Conservation (phyloP, 2,888 invertebrate genomes). For the Monoplex corrugatus region DNA sequence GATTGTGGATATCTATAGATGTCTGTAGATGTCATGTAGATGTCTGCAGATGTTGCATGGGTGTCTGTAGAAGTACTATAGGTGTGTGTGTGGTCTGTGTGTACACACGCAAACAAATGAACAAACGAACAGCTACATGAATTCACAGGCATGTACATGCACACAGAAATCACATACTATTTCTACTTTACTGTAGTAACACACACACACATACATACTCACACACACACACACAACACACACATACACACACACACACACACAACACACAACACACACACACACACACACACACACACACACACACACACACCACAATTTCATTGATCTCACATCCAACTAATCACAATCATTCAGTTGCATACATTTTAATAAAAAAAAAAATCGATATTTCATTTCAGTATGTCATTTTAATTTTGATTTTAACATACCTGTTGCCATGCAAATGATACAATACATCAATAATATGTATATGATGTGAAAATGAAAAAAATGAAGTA, state of each 20-base stretch:
- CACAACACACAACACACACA: neutral
- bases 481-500: neutral
- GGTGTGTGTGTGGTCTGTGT: too few relatives aligned
- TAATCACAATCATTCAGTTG: neutral
- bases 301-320: constrained; percentile 3
- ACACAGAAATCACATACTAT: neutral
- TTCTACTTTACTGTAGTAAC: too few relatives aligned
- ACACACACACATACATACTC: neutral
- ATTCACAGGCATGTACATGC: neutral
- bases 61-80: too few relatives aligned
- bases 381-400: neutral
- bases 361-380: neutral
- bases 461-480: neutral
- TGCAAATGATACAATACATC: neutral
- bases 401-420: constrained; percentile 1
- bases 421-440: neutral
- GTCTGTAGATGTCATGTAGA: too few relatives aligned
- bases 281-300: constrained; percentile 15
- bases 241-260: neutral
- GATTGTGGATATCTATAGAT: too few relatives aligned
- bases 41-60: too few relatives aligned
- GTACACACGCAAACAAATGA: neutral
- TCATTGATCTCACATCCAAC: too few relatives aligned
- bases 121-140: neutral
- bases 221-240: neutral